Evolutionary conservation across 2,888 invertebrate species (phyloP), one percentile per base, ranked within the genome.

Genomic region (Drosophila stalkeri): DNA sequence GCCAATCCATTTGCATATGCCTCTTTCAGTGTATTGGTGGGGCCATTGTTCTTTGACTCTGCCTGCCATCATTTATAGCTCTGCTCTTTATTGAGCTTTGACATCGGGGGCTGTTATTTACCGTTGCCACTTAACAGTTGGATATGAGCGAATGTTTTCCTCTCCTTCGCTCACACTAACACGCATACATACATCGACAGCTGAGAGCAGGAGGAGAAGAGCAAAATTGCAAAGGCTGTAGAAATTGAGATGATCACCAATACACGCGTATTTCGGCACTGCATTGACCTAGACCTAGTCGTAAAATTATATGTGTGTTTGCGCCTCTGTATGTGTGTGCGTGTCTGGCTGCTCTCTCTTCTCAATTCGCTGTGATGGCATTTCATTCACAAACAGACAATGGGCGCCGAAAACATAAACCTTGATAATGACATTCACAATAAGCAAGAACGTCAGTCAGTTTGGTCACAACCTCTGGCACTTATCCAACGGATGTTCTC

Each of bases 371-470:
- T 55, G 46, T 18, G 57, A 31, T 4, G 52, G n/a, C 44, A 51
- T 72, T 47, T 70, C 57, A 70, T 90, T 86, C 90, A 86, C 73
- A 86, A 83, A 56, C 62, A 46, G 72, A 69, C 49, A 67, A 57
- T 59, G 66, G 49, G 59, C 51, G 80, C 75, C 14, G 39, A 56
- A 66, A 47, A 61, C 44, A 67, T 64, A 90, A 86, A 86, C 86
- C 86, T 86, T 86, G 86, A 88, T 86, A 86, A 90, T 86, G 86
- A 86, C 90, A 86, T 86, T 86, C 89, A 88, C 60, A 72, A 69
- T 62, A 65, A 66, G 64, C 67, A 59, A 64, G 57, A 63, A 56
- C 57, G 63, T 74, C 68, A 60, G 66, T 71, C 72, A 65, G 64
- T 72, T 68, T 80, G 82, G 80, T 70, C 86, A 72, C 82, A 83